Base-by-base conservation (phyloP, 2,888 invertebrate genomes). In the Sipha maydis region DNA sequence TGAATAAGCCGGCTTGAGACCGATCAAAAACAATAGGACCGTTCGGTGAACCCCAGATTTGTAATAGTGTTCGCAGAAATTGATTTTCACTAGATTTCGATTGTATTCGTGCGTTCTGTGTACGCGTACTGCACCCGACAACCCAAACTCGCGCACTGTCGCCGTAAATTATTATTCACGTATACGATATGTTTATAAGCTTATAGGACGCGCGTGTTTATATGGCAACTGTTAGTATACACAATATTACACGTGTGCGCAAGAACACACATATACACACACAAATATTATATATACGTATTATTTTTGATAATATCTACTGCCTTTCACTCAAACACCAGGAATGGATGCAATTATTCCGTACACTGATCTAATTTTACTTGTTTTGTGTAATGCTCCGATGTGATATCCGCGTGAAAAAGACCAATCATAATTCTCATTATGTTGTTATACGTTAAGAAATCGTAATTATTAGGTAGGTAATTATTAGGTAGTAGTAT, bases 391-490 rank as follows among this genome's bases (percentile, higher is more conserved):
- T 76, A 56, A 56, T 75, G 83, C 31, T 73, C n/a, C n/a, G 34
- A 67, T 67, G 31, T 48, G 77, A 77, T 85, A 77, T 77, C 77
- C 78, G 69, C 78, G 78, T 77, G 84, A 76, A 77, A 85, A 69
- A 85, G 25, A 34, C 54, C 69, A 69, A 85, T 85, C 85, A 34
- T 85, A 54, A 69, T 71, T 85, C 85, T 85, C 85, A 78, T 85
- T 69, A 85, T 28, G 9, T 61, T 38, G 25, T 69, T 77, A 61
- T 69, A 31, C 85, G 78, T 67, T 54, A 69, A 78, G 76, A 76
- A 85, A 67, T 61, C 31, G 38, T 76, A 85, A 76, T 85, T 21
- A 77, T 85, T 73, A 67, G 48, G 48, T 14, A 48, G 48, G 3
- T 11, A 85, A 76, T 85, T 28, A 77, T 85, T 73, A 67, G 48